Evolutionary conservation across 1,140 invertebrate species (phyloP), one percentile per base, ranked within the genome.

Genomic region (Drosophila pseudoobscura): DNA sequence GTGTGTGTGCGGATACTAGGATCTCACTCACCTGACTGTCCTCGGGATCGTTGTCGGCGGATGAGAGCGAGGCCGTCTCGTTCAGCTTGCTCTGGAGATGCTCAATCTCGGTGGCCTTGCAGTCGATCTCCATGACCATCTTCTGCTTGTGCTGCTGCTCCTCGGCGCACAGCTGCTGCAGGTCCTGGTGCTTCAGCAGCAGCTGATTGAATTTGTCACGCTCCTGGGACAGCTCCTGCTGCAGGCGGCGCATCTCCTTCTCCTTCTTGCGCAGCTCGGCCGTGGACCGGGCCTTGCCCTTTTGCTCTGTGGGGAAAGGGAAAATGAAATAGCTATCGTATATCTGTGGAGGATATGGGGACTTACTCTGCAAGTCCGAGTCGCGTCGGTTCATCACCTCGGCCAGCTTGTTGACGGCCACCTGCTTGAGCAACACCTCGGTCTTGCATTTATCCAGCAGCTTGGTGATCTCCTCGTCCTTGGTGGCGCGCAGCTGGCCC

Each of bases 71-170:
- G 1, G 96, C 96, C 0, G 97, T 97, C 92, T 99, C 97, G 80
- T 95, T 96, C 51, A 98, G 93, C 90, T 97, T 97, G 90, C 96
- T 95, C 90, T 96, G 95, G 13, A 99, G 92, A 75, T 97, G 95
- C 92, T 99, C 98, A 65, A 99, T 98, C 92, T 99, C 98, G 2
- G 96, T 97, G 91, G 99, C 98, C 92, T 99, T 99, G 71, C 97
- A 97, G 91, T 99, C 98, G 24, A 94, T 93, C 92, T 99, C 98
- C 97, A 99, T 99, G 91, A 98, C 96, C 50, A 99, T 93, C 50
- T 95, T 95, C 51, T 96, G 91, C 78, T 95, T 95, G 0, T 93
- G 92, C 89, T 95, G 94, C 72, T 93, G 93, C 77, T 95, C 94
- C 79, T 96, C 95, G 4, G 94, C 92, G 11, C 94, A 90, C 90